These are phyloP conservation scores for Micronycteris hirsuta DNA, from an alignment of 2,113 vertebrate genomes.

Conservation along the genomic window DNA sequence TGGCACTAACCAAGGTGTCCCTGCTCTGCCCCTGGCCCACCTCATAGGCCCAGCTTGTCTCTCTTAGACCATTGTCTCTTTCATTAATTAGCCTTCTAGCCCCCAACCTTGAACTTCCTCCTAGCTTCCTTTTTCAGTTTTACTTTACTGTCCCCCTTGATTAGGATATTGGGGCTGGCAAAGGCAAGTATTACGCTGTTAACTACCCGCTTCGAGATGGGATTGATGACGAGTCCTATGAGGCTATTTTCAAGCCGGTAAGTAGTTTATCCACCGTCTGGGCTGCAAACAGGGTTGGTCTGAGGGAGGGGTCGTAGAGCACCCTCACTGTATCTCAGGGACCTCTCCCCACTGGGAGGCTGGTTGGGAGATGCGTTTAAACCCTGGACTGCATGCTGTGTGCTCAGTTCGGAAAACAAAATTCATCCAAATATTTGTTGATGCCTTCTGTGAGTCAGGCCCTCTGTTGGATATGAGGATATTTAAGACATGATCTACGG, in stretches of 20 bases:
- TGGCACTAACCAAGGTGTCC: neutral
- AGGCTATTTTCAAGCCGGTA: conserved; percentile 98
- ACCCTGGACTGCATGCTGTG: neutral
- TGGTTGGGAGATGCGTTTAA: neutral
- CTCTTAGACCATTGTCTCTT: neutral
- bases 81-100: conserved; percentile 24
- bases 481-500: neutral
- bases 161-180: conserved; percentile 97
- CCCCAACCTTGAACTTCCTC: neutral
- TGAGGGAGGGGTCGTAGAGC: neutral
- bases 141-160: conserved; percentile 39
- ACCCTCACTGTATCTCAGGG: neutral
- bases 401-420: neutral
- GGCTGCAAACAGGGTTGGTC: neutral
- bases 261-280: conserved; percentile 64
- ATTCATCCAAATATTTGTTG: neutral
- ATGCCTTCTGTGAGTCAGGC: neutral
- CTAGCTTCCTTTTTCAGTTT: conserved; percentile 45
- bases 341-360: accelerated
- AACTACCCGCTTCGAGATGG: conserved; percentile 97
- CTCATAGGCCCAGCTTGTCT: neutral
- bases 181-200: conserved; percentile 98
- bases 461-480: neutral
- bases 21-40: neutral
- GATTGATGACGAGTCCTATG: conserved; percentile 97